Base-by-base conservation (phyloP, 2,888 invertebrate species). In the Lithophane semibrunnea region DNA sequence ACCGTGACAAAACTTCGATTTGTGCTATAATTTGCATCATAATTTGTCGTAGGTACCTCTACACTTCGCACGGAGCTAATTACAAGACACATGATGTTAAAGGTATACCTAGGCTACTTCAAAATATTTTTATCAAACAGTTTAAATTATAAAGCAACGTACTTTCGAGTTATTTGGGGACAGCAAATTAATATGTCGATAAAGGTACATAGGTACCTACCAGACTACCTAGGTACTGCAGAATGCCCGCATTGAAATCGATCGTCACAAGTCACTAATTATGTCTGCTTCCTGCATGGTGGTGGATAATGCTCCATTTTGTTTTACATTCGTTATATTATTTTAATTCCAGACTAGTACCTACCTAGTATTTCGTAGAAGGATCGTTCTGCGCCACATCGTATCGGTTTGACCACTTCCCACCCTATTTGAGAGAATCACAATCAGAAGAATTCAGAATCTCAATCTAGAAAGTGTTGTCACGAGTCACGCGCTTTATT, bases 221-320 rank as follows among this genome's bases (percentile, higher is more conserved):
- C 24, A 63, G 29, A 29, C 29, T 29, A 29, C 29, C 29, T 29
- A n/a, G n/a, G n/a, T n/a, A 29, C 29, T 65, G 58, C 21, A 52
- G 16, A 24, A 65, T 24, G 1, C 54, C 77, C 68, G 77, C 77
- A 77, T 68, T 77, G 16, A 29, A 42, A 77, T 77, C 77, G 77
- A 77, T 69, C 61, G 47, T 13, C 18, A 24, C 3, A 49, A 77
- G 49, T 60, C 18, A 64, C 21, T 66, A 8, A 44, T 13, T n/a
- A 12, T 64, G 58, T 21, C 3, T n/a, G 21, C 16, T 65, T 56
- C 60, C 18, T 52, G 29, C 29, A 65, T 29, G 13, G 56, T 52
- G n/a, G 60, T 37, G 18, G 64, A 37, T 61, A n/a, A 52, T 18
- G 4, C 9, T n/a, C 24, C 9, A 75, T 44, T 60, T 60, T 10